Conservation (phyloP, 64 coral and sea anemone species). For the Pachyseris speciosa region DNA sequence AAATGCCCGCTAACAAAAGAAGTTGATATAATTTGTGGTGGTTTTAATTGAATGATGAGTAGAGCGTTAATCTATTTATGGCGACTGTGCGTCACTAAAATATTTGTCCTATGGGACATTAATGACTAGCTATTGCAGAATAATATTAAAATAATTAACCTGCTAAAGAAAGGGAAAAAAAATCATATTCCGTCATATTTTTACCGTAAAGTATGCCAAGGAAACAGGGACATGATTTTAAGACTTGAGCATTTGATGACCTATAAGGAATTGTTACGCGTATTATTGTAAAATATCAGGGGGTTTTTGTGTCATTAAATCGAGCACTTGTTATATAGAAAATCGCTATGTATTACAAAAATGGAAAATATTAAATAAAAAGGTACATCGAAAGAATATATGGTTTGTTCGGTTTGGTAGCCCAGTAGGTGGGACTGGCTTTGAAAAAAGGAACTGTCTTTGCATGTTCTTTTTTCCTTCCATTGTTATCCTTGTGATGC, state of each 20-base stretch:
- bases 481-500: too few species aligned
- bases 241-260: neutral
- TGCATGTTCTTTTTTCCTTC: too few species aligned
- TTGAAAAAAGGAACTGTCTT: too few species aligned
- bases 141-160: neutral
- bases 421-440: too few species aligned
- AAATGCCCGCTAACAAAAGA: neutral
- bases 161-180: neutral
- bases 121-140: neutral
- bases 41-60: neutral
- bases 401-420: too few species aligned
- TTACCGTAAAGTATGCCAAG: neutral
- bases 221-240: neutral
- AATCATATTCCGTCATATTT: neutral
- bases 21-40: neutral
- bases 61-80: slow-evolving; percentile 31
- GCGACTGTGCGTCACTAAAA: neutral
- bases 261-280: neutral
- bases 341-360: neutral
- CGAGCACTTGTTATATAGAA: neutral
- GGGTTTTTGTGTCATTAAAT: neutral
- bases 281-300: neutral
- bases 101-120: neutral
- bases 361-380: neutral
- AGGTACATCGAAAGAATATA: neutral